Percentiles rank a stretch among this genome's conserved stretches.
phyloP scores from a whole-genome alignment of 2,113 vertebrate genomes.

The Nesospiza acunhae region DNA sequence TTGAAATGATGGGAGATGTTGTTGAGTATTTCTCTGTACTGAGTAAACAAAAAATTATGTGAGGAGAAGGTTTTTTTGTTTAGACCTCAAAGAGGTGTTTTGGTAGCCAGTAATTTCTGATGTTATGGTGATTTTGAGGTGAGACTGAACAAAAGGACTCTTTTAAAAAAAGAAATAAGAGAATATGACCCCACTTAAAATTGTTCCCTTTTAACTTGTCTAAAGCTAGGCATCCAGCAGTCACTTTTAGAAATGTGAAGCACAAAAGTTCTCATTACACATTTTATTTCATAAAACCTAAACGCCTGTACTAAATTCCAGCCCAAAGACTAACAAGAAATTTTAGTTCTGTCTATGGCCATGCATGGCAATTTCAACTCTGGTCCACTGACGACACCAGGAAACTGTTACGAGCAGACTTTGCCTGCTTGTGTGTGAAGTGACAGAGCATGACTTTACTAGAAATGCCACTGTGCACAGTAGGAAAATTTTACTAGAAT shows the following conservation, averaged over 20 bases:
- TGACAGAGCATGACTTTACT: background rate
- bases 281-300: background rate
- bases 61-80: background rate
- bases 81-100: background rate
- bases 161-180: background rate
- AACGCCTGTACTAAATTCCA: background rate
- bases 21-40: background rate
- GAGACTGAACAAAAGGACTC: background rate
- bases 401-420: background rate
- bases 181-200: background rate
- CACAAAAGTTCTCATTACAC: background rate
- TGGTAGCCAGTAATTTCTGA: background rate
- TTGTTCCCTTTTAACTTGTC: background rate
- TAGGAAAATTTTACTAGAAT: background rate
- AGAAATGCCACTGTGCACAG: background rate
- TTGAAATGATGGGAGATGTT: background rate
- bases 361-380: background rate
- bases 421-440: background rate
- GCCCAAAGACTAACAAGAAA: background rate
- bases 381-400: background rate
- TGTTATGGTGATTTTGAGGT: background rate
- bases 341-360: background rate
- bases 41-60: background rate
- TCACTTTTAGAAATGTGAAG: background rate
- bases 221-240: background rate